Conservation (phyloP, 2,888 invertebrate genomes). For the Melinaea menophilus region DNA sequence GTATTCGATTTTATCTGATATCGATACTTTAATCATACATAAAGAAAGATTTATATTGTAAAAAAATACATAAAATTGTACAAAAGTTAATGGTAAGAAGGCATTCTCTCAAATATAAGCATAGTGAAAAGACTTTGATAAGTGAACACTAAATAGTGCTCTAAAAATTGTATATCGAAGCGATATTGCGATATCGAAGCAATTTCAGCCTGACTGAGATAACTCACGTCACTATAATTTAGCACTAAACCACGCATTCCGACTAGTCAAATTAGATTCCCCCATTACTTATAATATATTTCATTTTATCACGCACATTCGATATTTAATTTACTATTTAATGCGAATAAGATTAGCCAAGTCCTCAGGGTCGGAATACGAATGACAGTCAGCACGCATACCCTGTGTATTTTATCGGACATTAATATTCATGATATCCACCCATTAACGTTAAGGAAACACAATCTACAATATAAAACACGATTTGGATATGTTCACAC, state of each 20-base stretch:
- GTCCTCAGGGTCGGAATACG: slow-evolving; percentile 18
- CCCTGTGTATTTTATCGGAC: slow-evolving; percentile 14
- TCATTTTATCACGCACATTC: slow-evolving; percentile 15
- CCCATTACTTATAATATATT: slow-evolving; percentile 24
- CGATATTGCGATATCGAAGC: too few species aligned
- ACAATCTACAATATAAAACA: slow-evolving; percentile 19
- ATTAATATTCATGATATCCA: slow-evolving; percentile 23
- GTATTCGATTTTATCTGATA: slow-evolving; percentile 6
- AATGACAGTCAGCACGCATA: slow-evolving; percentile 19
- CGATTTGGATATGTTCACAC: slow-evolving; percentile 11
- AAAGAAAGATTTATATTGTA: too few species aligned
- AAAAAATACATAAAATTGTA: too few species aligned
- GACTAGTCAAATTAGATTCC: slow-evolving; percentile 27
- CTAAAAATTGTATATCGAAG: too few species aligned
- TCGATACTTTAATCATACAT: too few species aligned
- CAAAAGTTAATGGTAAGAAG: too few species aligned
- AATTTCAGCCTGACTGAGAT: slow-evolving; percentile 22
- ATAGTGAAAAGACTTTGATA: too few species aligned
- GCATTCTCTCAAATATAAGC: too few species aligned
- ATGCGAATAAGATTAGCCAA: slow-evolving; percentile 18
- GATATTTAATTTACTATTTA: slow-evolving; percentile 19
- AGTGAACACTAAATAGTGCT: too few species aligned
- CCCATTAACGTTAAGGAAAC: slow-evolving; percentile 21
- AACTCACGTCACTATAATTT: slow-evolving; percentile 29
- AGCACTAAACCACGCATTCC: slow-evolving; percentile 24